Base-by-base conservation (phyloP, 2,888 invertebrate genomes). In the Teleiodes luculella region DNA sequence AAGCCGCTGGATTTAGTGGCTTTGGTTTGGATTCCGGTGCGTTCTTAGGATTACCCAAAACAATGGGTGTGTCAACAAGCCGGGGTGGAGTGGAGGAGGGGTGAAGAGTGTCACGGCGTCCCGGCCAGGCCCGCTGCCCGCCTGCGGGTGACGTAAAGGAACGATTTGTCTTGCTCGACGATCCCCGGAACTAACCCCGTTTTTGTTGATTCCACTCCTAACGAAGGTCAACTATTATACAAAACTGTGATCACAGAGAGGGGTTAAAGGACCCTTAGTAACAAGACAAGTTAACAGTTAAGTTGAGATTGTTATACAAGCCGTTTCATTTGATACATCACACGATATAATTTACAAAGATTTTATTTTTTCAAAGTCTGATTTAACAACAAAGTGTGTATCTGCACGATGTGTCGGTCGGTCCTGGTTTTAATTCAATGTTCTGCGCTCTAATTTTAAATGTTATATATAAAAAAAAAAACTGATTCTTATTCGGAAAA, bases 161-260 rank as follows among this genome's bases (percentile, higher is more conserved):
- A 67, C 72, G 58, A 74, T 76, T 73, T 67, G 64, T 76, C 74
- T 71, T 64, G 58, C 57, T 43, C 48, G 24, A 57, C 61, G 14
- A 43, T 43, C 57, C n/a, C 62, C 68, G 70, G 73, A 73, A 73
- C 71, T 69, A 62, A 62, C n/a, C 61, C 57, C 59, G 54, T 65
- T 68, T 72, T 68, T 68, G 61, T 56, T 54, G 39, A 56, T 64
- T n/a, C 65, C 63, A 24, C 24, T 24, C 24, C 24, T 24, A 65
- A 68, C 20, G 18, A 43, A 43, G 43, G 43, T 41, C 41, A 20
- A 3, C 41, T 20, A 20, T 43, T 43, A 13, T 43, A 20, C n/a
- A 24, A 11, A 24, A 24, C 24, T 24, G 24, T 6, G 6, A 24
- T 24, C 24, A 6, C 24, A 6, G 24, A 6, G 24, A 24, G 6